A percentile compares a stretch with the other conserved stretches of the same genome.
Conservation (phyloP, 2,113 vertebrate species). For the Podarcis raffonei region DNA sequence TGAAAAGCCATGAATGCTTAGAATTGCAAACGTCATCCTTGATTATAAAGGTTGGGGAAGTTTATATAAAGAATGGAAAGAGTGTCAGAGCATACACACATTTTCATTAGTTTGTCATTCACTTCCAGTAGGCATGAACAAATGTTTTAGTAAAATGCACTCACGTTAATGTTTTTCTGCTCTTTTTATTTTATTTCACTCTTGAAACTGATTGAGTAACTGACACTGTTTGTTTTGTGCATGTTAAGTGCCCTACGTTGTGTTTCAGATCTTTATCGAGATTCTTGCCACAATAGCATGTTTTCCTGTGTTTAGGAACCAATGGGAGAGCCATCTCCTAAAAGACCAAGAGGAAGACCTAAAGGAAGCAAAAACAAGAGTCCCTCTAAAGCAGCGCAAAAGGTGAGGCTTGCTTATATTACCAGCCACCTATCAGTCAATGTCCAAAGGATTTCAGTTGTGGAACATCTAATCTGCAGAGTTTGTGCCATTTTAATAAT, state of each 20-base stretch:
- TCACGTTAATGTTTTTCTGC: no score
- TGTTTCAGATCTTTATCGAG: slow-evolving; percentile 56
- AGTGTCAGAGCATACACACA: slow-evolving; percentile 19
- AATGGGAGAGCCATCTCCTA: slow-evolving; percentile 92
- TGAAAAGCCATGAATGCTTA: slow-evolving; percentile 30
- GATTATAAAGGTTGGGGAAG: neutral
- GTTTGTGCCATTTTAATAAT: slow-evolving; percentile 44
- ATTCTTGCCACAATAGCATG: slow-evolving; percentile 72
- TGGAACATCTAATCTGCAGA: slow-evolving; percentile 36
- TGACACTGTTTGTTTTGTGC: slow-evolving; percentile 45
- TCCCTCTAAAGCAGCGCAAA: slow-evolving; percentile 94
- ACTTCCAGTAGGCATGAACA: slow-evolving; percentile 37
- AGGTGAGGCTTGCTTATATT: slow-evolving; percentile 81
- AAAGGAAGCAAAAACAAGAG: slow-evolving; percentile 99
- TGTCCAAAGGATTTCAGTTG: slow-evolving; percentile 17
- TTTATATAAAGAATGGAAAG: slow-evolving; percentile 19
- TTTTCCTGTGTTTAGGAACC: slow-evolving; percentile 85
- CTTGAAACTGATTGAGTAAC: slow-evolving; percentile 39
- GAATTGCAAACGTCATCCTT: slow-evolving; percentile 25
- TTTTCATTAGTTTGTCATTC: slow-evolving; percentile 15
- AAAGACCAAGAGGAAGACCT: slow-evolving; percentile 95
- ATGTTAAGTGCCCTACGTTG: slow-evolving; percentile 35
- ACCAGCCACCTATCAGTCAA: slow-evolving; percentile 26
- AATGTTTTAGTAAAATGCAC: slow-evolving; percentile 20
- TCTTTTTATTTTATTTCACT: slow-evolving; percentile 43